A percentile compares a stretch with the other conserved stretches of the same genome.
Conservation (phyloP, 2,888 invertebrate species). For the Platycheirus albimanus region DNA sequence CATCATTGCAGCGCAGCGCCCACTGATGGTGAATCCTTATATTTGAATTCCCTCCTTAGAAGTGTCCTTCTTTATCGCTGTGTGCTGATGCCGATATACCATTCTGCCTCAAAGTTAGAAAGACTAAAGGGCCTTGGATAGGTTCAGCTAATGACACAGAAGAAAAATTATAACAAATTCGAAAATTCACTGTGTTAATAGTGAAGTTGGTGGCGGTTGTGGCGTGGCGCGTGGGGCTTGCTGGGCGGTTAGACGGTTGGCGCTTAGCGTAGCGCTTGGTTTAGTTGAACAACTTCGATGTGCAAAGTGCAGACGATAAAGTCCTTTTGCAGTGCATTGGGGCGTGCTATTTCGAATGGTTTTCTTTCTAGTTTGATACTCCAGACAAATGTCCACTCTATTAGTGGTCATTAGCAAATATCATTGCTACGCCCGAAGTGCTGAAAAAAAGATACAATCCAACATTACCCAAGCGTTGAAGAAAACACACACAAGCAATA, state of each 20-base stretch:
- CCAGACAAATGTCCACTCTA: conserved; percentile 61
- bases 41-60: conserved; percentile 52
- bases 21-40: conserved; percentile 56
- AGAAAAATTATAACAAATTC: conserved; percentile 71
- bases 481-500: conserved; percentile 34
- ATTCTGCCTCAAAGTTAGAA: background rate
- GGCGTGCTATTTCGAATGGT: conserved; percentile 61
- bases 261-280: too few species aligned
- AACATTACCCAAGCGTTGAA: background rate
- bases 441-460: background rate
- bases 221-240: too few species aligned
- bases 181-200: conserved; percentile 67
- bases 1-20: too few species aligned
- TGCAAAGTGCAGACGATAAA: conserved; percentile 51
- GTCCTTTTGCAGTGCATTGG: conserved; percentile 40
- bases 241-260: too few species aligned
- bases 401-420: conserved; percentile 54
- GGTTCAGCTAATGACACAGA: conserved; percentile 19
- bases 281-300: conserved; percentile 58
- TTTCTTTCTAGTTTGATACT: conserved; percentile 62
- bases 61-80: conserved; percentile 46
- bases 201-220: conserved; percentile 28
- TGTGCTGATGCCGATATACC: conserved; percentile 5
- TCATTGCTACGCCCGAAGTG: conserved; percentile 2
- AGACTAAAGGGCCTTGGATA: background rate